Evolutionary conservation across 2,113 vertebrate species (phyloP).

Genomic region (Entomyzon cyanotis): DNA sequence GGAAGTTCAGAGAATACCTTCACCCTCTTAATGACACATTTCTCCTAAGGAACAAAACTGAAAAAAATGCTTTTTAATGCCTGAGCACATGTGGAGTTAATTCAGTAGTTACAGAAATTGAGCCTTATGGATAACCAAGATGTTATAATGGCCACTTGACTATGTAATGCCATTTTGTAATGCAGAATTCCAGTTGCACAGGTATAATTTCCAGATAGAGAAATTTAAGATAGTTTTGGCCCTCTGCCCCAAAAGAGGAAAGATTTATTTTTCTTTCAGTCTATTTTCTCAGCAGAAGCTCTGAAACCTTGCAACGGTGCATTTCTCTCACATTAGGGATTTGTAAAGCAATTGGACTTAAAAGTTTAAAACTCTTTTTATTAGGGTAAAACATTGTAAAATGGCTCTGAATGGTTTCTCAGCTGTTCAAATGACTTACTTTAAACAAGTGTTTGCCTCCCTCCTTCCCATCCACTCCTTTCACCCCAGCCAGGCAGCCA

Average conservation of each 20-base stretch:
- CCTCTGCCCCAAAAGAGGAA: not conserved
- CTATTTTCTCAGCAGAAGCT: not conserved
- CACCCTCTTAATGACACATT: not conserved
- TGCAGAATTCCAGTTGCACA: not conserved
- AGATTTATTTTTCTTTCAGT: not conserved
- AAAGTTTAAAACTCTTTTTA: not conserved
- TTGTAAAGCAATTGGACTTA: not conserved
- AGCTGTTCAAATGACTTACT: not conserved
- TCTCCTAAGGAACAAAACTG: not conserved
- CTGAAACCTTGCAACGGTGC: not conserved
- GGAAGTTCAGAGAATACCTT: not conserved
- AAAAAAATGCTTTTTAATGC: not conserved
- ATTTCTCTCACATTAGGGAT: not conserved
- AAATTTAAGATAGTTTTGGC: not conserved
- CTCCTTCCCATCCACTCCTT: not conserved
- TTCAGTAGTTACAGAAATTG: not conserved
- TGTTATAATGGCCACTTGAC: not conserved
- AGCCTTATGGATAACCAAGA: not conserved
- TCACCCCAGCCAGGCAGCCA: not conserved
- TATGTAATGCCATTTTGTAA: not conserved
- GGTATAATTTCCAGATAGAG: not conserved
- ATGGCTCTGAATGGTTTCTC: not conserved
- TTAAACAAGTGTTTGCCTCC: not conserved
- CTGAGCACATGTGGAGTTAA: not conserved
- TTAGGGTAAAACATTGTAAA: not conserved